Evolutionary conservation across 2,797 vertebrate species (phyloP), one percentile per base, ranked within the genome.

Genomic region (Bovichtus variegatus): DNA sequence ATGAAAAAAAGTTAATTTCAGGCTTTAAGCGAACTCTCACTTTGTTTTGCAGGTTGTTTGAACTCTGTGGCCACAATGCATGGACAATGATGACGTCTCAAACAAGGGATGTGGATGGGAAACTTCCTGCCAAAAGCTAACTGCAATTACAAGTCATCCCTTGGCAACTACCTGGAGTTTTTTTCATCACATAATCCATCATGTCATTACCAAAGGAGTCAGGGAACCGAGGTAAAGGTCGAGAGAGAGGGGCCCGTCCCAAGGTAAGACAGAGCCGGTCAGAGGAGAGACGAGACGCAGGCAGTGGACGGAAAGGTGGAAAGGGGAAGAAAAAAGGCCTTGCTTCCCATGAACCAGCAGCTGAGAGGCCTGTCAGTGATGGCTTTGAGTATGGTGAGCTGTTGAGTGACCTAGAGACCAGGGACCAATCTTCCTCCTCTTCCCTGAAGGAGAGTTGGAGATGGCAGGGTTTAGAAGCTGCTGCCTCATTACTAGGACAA

Each of bases 211-310:
- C 94, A 9, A 92, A 93, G 38, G 95, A 95, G 53, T 78, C 91
- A 1, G 94, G 91, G 68, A 93, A 92, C 62, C 83, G 94, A 66
- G 94, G 95, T 40, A 96, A 96, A 75, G 94, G 95, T 47, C 84
- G 93, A 71, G 94, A 95, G 66, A 85, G 94, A 12, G 95, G 95
- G 0, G 95, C 96, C 5, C 94, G 96, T n/a, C 96, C 96, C 2
- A 96, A 96, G 83, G 95, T 95, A 43, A 95, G 95, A 29, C 94
- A 95, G 74, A 96, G 95, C 58, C 93, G 95, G 2, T 96, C 95
- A 1, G 95, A 96, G 74, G 96, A 96, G 79, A 93, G 95, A 66
- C 87, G 93, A 46, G 95, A 95, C 8, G 62, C 88, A 0, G 92
- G 92, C 2, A 74, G 81, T 0, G 89, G 89, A 12, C 70, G 92